phyloP scores from a whole-genome alignment of 2,113 vertebrate species.

The Vanacampus margaritifer region DNA sequence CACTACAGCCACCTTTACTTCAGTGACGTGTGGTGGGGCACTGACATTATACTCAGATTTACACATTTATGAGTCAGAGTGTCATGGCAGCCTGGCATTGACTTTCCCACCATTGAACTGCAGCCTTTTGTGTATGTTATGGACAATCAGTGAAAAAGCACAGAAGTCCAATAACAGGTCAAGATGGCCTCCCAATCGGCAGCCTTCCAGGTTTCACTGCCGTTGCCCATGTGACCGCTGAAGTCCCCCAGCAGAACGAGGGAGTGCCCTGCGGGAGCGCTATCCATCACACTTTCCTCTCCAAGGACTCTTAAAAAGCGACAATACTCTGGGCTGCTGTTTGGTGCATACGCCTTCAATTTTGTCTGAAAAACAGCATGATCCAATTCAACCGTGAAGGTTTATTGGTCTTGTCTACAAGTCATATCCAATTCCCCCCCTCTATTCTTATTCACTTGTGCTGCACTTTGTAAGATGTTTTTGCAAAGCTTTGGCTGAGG shows the following conservation, averaged over 20 bases:
- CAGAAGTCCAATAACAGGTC: not conserved
- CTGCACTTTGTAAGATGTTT: not conserved
- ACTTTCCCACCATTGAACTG: not conserved
- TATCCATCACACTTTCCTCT: not conserved
- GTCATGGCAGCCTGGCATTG: not conserved
- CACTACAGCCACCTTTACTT: not conserved
- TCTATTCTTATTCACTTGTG: not conserved
- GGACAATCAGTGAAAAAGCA: not conserved
- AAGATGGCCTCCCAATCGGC: not conserved
- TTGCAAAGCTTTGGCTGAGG: not conserved
- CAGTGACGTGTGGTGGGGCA: not conserved
- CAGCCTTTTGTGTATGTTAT: not conserved
- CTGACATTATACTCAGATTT: not conserved
- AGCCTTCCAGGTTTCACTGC: not conserved
- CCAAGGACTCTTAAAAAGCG: not conserved
- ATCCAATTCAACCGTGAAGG: conserved; percentile 25
- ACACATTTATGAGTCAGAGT: not conserved
- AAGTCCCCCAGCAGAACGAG: no score
- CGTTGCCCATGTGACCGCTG: not conserved
- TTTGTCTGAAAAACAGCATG: conserved; percentile 53
- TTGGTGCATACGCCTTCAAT: conserved; percentile 6
- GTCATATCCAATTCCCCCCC: not conserved
- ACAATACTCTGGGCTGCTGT: not conserved
- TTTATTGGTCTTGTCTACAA: conserved; percentile 21
- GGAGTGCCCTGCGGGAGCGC: not conserved